phyloP scores from a whole-genome alignment of 2,113 vertebrate species.

The Prunella himalayana region DNA sequence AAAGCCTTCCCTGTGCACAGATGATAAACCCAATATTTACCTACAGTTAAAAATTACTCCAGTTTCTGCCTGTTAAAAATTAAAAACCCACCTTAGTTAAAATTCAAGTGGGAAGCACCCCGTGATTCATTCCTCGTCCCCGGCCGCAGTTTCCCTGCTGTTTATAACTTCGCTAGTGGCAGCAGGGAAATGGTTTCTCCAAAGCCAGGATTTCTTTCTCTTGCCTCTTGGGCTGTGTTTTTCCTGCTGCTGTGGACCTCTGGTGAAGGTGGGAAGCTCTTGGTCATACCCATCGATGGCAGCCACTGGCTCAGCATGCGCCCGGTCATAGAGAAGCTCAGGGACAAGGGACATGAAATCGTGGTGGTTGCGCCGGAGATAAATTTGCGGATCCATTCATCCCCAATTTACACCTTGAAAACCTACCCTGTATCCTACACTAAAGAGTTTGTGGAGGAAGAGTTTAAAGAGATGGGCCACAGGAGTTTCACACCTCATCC shows the following conservation, averaged over 20 bases:
- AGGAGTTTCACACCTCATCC: conserved; percentile 8
- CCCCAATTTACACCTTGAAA: conserved; percentile 63
- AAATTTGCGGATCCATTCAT: conserved; percentile 66
- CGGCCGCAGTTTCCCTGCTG: rapidly evolving
- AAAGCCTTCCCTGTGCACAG: neutral
- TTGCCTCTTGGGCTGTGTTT: neutral
- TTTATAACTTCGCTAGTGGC: neutral
- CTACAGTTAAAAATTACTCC: neutral
- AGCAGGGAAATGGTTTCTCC: neutral
- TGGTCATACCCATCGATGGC: conserved; percentile 85
- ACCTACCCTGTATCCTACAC: conserved; percentile 72
- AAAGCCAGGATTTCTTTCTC: neutral
- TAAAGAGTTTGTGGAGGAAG: conserved; percentile 45
- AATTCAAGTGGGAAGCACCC: neutral
- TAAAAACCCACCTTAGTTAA: neutral
- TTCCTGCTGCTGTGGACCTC: neutral
- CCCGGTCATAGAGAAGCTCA: conserved; percentile 69
- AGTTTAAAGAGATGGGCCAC: conserved; percentile 9
- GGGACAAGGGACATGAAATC: conserved; percentile 75
- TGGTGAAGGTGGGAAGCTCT: conserved; percentile 69
- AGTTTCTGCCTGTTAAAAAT: neutral
- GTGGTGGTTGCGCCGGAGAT: conserved; percentile 76
- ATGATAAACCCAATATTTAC: neutral
- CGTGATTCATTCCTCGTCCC: rapidly evolving
- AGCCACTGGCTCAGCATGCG: conserved; percentile 82